These are phyloP conservation scores for Hypselothyrea guttata DNA, from an alignment of 2,888 invertebrate species.

Conservation along the genomic window DNA sequence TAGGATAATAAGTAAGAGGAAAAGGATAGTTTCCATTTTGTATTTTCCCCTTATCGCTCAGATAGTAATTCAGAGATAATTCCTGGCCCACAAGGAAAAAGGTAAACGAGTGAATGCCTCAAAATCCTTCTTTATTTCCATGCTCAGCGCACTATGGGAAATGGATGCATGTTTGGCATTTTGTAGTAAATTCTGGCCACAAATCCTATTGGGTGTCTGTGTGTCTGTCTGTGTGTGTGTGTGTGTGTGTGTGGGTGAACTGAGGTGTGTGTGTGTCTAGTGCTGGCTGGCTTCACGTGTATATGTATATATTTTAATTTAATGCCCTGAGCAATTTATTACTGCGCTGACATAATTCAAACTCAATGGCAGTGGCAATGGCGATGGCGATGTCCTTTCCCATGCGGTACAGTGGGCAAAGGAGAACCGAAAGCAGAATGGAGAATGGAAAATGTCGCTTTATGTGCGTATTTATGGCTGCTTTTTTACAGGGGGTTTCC, in stretches of 20 bases:
- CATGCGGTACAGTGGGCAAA: conserved; percentile 4
- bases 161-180: conserved; percentile 34
- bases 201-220: conserved; percentile 41
- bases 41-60: no score
- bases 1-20: no score
- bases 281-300: conserved; percentile 16
- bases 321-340: conserved; percentile 67
- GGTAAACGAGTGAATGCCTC: conserved; percentile 27
- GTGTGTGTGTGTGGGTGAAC: conserved; percentile 1
- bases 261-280: conserved; percentile 9
- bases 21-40: no score
- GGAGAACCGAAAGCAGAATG: conserved; percentile 9
- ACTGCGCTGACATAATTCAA: conserved; percentile 72
- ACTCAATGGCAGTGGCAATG: conserved; percentile 56
- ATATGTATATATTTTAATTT: conserved; percentile 61
- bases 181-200: conserved; percentile 50
- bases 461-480: conserved; percentile 49
- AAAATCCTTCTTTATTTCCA: conserved; percentile 47
- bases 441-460: conserved; percentile 25
- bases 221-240: conserved; percentile 5
- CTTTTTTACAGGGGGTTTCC: conserved; percentile 9
- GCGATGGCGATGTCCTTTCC: conserved; percentile 13
- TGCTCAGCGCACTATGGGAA: conserved; percentile 5
- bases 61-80: background rate
- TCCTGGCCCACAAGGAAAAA: background rate